Evolutionary conservation across 2,113 vertebrate species (phyloP).

Genomic region (Xiphorhynchus elegans): DNA sequence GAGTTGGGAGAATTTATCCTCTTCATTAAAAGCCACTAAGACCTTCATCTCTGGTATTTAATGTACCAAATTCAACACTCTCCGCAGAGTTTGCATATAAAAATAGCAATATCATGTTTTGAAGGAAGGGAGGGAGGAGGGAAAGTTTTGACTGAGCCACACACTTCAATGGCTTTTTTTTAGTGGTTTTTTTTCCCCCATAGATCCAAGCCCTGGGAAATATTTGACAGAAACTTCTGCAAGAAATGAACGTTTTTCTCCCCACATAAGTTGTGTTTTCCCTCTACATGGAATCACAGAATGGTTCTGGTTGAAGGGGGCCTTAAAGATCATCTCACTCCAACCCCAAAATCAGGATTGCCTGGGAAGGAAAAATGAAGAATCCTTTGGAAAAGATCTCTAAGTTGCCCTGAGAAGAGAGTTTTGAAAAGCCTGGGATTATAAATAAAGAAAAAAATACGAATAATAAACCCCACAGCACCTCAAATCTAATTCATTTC

Average conservation of each 20-base stretch:
- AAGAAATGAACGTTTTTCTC: background rate
- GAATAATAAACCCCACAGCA: background rate
- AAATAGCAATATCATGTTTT: background rate
- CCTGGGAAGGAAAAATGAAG: background rate
- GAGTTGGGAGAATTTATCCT: constrained; percentile 1
- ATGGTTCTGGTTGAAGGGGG: background rate
- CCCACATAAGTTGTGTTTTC: background rate
- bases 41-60: constrained; percentile 13
- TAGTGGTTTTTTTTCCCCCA: background rate
- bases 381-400: background rate
- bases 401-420: background rate
- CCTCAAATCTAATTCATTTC: background rate
- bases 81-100: background rate
- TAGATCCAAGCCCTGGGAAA: constrained; percentile 6
- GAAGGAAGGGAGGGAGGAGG: background rate
- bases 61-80: constrained; percentile 12
- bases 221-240: background rate
- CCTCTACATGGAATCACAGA: background rate
- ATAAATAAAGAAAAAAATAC: background rate
- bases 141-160: background rate
- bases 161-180: background rate
- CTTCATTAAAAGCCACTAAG: constrained; percentile 30
- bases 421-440: background rate
- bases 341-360: background rate
- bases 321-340: background rate